A percentile compares a stretch with the other conserved stretches of the same genome.
These are phyloP conservation scores for Notarius lentiginosus DNA, from an alignment of 2,113 vertebrate species.

Conservation along the genomic window DNA sequence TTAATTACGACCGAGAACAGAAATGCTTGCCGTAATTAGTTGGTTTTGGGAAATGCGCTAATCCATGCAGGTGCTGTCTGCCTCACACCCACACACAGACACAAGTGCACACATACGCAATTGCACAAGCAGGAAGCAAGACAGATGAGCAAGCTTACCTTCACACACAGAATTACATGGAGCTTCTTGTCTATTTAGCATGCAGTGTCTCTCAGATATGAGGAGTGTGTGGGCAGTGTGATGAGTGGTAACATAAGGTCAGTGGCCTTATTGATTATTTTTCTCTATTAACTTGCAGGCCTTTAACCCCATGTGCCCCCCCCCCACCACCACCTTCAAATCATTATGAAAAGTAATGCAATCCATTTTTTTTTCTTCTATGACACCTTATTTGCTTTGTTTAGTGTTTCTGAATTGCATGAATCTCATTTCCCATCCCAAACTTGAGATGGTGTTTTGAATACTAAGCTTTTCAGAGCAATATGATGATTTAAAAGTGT, in stretches of 20 bases:
- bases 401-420: not conserved
- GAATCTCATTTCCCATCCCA: not conserved
- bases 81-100: conserved; percentile 42
- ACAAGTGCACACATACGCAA: not conserved
- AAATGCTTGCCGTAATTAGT: conserved; percentile 69
- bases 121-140: not conserved
- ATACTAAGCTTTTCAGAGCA: not conserved
- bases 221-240: conserved; percentile 4
- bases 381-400: not conserved
- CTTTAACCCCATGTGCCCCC: not conserved
- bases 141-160: not conserved
- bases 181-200: conserved; percentile 6
- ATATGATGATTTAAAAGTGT: not conserved
- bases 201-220: conserved; percentile 6
- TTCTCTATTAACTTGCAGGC: conserved; percentile 3
- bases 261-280: conserved; percentile 1
- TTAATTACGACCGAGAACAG: conserved; percentile 65
- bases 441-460: not conserved
- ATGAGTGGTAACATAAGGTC: conserved; percentile 9
- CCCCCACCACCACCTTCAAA: no score
- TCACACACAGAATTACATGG: not conserved
- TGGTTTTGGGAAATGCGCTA: conserved; percentile 71
- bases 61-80: conserved; percentile 64
- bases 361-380: not conserved
- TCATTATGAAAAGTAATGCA: not conserved